Base-by-base conservation (phyloP, 2,888 invertebrate species). In the Chloroclysta siterata region DNA sequence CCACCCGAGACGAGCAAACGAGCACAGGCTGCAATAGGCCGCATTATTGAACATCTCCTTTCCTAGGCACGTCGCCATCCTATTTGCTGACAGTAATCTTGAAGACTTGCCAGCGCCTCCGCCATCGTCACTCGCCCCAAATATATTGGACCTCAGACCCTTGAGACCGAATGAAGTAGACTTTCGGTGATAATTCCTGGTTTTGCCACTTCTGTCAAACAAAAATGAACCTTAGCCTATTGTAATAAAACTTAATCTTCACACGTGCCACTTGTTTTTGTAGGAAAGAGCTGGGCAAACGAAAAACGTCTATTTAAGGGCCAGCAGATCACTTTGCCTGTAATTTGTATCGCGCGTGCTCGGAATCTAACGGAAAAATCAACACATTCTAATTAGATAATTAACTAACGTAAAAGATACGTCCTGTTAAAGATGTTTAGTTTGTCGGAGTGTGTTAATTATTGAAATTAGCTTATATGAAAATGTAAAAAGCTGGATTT, bases 1-100 rank as follows among this genome's bases (percentile, higher is more conserved):
- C 60, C 47, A 41, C 46, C 36, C 59, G 68, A 66, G 68, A 69
- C n/a, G 66, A 71, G 64, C 50, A 72, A 75, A 74, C 70, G 68
- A 70, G 55, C 71, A 69, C 65, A 77, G 74, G 70, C 72, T 77
- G 77, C 74, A 75, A 74, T 76, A 78, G 78, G 72, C 73, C 78
- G 71, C 76, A 80, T 84, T 83, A 84, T 75, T 73, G 77, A 71
- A 67, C 78, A 85, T 85, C 81, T 78, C 75, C 73, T 72, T 83
- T 84, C 82, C 84, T 75, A 70, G 72, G 79, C 86, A 88, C 85
- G 88, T 87, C 82, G 79, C 72, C 75, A 73, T 81, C 82, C 78
- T 85, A 85, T 88, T 88, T 82, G 86, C 87, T 87, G 88, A 88
- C 85, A 84, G 84, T 87, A 86, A 88, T 88, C 86, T 85, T 84